Evolutionary conservation across 2,888 invertebrate species (phyloP).

Genomic region (Timandra comae): DNA sequence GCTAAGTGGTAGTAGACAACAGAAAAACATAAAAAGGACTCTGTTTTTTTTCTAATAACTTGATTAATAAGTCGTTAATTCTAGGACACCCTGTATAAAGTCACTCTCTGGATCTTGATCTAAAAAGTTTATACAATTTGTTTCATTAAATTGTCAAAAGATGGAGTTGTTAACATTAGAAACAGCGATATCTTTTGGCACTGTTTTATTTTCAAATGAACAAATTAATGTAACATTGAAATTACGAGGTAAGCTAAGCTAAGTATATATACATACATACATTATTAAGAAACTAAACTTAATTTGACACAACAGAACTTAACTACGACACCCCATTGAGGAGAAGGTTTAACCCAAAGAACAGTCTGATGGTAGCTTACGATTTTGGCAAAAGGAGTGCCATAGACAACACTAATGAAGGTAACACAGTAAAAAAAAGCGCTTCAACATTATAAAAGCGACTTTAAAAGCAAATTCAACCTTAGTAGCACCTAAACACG

Average conservation of each 20-base stretch:
- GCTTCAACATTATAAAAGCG: conserved; percentile 1
- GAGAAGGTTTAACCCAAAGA: conserved; percentile 53
- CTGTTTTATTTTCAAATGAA: background rate
- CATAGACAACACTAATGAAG: conserved; percentile 54
- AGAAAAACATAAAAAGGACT: too few relatives aligned
- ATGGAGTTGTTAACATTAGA: background rate
- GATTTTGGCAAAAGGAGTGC: conserved; percentile 62
- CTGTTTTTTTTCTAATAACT: too few relatives aligned
- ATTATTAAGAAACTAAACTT: conserved; percentile 14
- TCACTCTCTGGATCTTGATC: too few relatives aligned
- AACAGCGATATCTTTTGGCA: background rate
- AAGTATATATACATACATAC: conserved; percentile 1
- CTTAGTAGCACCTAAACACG: background rate
- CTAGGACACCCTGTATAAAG: too few relatives aligned
- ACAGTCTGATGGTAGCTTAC: conserved; percentile 48
- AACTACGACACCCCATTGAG: conserved; percentile 30
- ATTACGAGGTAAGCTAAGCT: too few relatives aligned
- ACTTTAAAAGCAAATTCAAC: background rate
- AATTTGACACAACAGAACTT: conserved; percentile 32
- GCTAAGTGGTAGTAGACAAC: too few relatives aligned
- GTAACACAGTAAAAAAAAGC: conserved; percentile 35
- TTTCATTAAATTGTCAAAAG: too few relatives aligned
- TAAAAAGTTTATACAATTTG: too few relatives aligned
- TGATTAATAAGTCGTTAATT: too few relatives aligned
- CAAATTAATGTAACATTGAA: background rate